Evolutionary conservation across 2,113 vertebrate genomes (phyloP).

Genomic region (Sebastes schlegelii): DNA sequence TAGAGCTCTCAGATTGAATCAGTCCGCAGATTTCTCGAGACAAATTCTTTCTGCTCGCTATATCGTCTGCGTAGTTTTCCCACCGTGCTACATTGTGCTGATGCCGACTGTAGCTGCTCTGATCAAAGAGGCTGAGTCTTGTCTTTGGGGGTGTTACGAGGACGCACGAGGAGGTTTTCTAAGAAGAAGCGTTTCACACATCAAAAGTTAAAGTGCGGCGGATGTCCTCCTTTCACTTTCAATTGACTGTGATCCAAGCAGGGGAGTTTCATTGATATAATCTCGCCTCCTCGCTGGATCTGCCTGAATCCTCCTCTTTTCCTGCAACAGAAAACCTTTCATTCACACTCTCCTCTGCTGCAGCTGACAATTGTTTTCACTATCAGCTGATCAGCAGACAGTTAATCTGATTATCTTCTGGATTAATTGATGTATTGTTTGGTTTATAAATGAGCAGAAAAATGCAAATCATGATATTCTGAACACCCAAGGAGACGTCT

Average conservation of each 20-base stretch:
- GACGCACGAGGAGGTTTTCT: conserved; percentile 42
- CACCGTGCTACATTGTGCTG: conserved; percentile 18
- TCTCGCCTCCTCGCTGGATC: conserved; percentile 32
- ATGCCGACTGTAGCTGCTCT: conserved; percentile 21
- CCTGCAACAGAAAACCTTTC: conserved; percentile 7
- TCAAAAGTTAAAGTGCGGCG: conserved; percentile 49
- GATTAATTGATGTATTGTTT: not conserved
- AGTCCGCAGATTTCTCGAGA: conserved; percentile 31
- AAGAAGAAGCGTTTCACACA: conserved; percentile 47
- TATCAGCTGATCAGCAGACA: not conserved
- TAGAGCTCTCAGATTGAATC: conserved; percentile 29
- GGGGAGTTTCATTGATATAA: conserved; percentile 56
- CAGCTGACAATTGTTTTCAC: not conserved
- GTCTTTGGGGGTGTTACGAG: conserved; percentile 42
- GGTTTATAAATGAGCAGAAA: not conserved
- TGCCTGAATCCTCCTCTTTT: conserved; percentile 21
- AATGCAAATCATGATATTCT: not conserved
- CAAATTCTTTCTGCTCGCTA: not conserved
- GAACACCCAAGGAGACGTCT: too few species aligned
- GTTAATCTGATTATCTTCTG: not conserved
- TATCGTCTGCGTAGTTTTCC: conserved; percentile 26
- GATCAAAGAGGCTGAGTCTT: conserved; percentile 62
- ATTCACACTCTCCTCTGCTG: not conserved
- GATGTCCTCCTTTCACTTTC: conserved; percentile 59
- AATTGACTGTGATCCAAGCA: conserved; percentile 60